A percentile compares a stretch with the other conserved stretches of the same genome.
Conservation (phyloP, 2,888 invertebrate genomes). For the Ellobium chinense region DNA sequence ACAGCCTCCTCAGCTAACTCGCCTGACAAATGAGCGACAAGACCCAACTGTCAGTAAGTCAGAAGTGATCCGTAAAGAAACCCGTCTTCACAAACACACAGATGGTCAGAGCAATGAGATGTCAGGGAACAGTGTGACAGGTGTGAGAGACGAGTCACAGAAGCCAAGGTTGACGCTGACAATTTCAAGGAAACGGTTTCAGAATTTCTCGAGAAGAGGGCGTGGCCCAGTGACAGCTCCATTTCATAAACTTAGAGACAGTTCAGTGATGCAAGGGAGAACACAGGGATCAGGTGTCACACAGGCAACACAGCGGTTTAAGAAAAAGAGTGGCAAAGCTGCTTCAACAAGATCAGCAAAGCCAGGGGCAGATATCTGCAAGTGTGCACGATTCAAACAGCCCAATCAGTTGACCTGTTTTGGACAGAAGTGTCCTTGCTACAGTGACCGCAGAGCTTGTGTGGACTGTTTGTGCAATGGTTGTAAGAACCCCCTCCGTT, state of each 20-base stretch:
- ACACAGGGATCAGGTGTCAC: background rate
- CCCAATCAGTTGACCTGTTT: slow-evolving; percentile 95
- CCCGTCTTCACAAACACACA: slow-evolving; percentile 13
- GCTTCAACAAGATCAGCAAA: background rate
- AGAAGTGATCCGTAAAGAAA: slow-evolving; percentile 28
- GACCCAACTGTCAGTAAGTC: background rate
- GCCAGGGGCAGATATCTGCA: slow-evolving; percentile 81
- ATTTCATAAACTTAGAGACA: background rate
- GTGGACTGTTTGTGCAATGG: slow-evolving; percentile 94
- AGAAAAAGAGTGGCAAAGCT: background rate
- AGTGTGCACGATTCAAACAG: slow-evolving; percentile 94
- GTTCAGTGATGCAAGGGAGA: too few relatives aligned
- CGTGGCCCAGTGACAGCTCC: background rate
- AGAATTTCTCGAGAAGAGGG: background rate
- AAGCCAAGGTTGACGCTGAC: slow-evolving; percentile 39
- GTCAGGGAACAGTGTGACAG: slow-evolving; percentile 7
- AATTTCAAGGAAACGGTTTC: slow-evolving; percentile 39
- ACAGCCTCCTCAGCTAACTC: background rate
- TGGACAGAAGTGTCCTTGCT: slow-evolving; percentile 96
- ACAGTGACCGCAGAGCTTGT: slow-evolving; percentile 93
- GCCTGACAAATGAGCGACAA: background rate
- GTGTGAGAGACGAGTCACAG: background rate
- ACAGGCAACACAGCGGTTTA: background rate
- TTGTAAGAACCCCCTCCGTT: slow-evolving; percentile 89
- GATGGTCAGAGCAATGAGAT: background rate